Conservation (phyloP, 2,113 vertebrate genomes). For the Hassar affinis region DNA sequence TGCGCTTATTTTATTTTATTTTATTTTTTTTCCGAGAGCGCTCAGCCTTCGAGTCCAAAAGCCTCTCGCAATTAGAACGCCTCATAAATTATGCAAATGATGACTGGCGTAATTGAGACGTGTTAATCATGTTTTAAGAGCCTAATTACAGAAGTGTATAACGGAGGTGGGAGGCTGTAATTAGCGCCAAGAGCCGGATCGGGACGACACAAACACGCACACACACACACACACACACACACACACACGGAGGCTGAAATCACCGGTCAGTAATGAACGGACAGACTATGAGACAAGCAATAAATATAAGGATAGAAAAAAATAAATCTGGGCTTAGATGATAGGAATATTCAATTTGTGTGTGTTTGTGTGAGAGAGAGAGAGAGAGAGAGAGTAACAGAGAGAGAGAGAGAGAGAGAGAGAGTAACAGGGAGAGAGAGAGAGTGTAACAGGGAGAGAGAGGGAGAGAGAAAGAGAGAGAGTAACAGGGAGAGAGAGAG, state of each 20-base stretch:
- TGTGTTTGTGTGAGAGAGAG: too few relatives aligned
- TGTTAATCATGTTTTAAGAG: conserved; percentile 99
- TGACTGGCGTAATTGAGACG: conserved; percentile 95
- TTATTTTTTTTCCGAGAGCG: conserved; percentile 74
- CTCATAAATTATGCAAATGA: conserved; percentile 99
- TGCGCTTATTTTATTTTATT: conserved; percentile 50
- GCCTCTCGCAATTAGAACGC: conserved; percentile 89
- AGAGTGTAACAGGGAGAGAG: too few relatives aligned
- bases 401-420: not conserved
- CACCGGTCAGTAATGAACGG: not conserved
- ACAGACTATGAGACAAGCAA: not conserved
- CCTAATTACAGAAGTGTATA: conserved; percentile 99
- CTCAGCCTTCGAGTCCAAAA: conserved; percentile 79
- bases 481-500: too few relatives aligned
- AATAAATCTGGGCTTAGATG: not conserved
- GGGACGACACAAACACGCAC: conserved; percentile 48
- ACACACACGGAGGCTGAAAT: not conserved
- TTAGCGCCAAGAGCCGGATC: conserved; percentile 95
- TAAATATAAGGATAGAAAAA: not conserved
- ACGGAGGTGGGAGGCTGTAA: conserved; percentile 99
- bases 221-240: conserved; percentile 16
- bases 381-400: too few relatives aligned
- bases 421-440: too few relatives aligned
- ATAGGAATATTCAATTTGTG: not conserved
- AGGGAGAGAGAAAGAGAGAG: too few relatives aligned